phyloP scores from a whole-genome alignment of 2,113 vertebrate species.

The Pelmatolapia mariae region DNA sequence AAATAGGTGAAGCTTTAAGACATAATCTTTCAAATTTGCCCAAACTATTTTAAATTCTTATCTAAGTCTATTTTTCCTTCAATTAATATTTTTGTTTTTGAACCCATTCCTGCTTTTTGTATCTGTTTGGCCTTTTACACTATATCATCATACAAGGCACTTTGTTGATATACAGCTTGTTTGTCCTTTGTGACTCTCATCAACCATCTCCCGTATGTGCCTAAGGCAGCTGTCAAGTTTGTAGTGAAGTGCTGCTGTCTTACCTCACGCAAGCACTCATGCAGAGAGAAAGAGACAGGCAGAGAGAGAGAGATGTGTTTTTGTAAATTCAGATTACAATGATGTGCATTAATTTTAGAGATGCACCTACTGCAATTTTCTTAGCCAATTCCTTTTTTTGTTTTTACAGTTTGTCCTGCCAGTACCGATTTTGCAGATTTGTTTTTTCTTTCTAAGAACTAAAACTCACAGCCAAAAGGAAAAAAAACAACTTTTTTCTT shows the following conservation, averaged over 20 bases:
- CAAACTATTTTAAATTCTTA: background rate
- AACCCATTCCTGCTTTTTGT: background rate
- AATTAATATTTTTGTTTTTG: background rate
- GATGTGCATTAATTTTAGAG: background rate
- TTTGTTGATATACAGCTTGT: constrained; percentile 45
- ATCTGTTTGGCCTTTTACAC: background rate
- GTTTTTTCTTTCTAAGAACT: background rate
- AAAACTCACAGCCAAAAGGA: background rate
- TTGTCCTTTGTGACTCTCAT: constrained; percentile 54
- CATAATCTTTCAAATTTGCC: background rate
- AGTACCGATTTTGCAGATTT: background rate
- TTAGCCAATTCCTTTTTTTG: background rate
- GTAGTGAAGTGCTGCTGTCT: constrained; percentile 17
- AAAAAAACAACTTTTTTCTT: background rate
- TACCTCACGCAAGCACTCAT: background rate
- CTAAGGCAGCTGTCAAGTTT: constrained; percentile 49
- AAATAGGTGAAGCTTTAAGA: background rate
- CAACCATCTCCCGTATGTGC: constrained; percentile 33
- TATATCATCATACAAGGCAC: constrained; percentile 7
- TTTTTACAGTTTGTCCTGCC: background rate
- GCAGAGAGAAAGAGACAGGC: background rate
- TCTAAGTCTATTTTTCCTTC: background rate
- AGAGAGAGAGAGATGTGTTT: background rate
- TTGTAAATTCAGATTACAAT: background rate
- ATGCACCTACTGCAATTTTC: background rate